Evolutionary conservation across 2,888 invertebrate genomes (phyloP), one percentile per base, ranked within the genome.

Genomic region (Machimus atricapillus): DNA sequence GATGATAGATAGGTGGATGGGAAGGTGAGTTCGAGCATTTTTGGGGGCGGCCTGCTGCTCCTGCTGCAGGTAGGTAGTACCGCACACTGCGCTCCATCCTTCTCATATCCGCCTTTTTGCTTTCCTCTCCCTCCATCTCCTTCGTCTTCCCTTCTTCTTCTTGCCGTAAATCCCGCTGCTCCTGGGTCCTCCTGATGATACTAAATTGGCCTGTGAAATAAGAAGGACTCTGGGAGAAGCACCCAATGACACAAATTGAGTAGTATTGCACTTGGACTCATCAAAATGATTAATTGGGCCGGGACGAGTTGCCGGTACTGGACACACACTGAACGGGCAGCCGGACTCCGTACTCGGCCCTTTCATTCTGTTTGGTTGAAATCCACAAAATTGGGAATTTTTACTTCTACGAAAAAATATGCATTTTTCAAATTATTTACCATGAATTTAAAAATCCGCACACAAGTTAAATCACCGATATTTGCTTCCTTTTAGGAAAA

Each of bases 201-300:
- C 82, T 82, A 66, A 82, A 82, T 82, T 82, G 82, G 82, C 82
- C 66, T 82, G 66, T 58, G 82, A 85, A 81, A 83, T 85, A 86
- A 58, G 82, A 77, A 86, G 76, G 66, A 58, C 52, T 86, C 56
- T 66, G 31, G 37, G 52, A 85, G 77, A 52, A 58, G 83, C 82
- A 85, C 74, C 87, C 85, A 88, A 85, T 87, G 87, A 87, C 87
- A 86, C 83, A 85, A 86, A 88, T 74, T 85, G 81, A 85, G 87
- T 87, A 88, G 87, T 85, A 88, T 88, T 88, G 87, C 88, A 88
- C 83, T 82, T 76, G 79, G 85, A 66, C 46, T 76, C 46, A 87
- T 85, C 87, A 85, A 86, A 88, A 88, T 88, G 88, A 88, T 88
- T 88, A 87, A 88, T 88, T 87, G 82, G 82, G 58, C 82, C 82